A percentile compares a stretch with the other conserved stretches of the same genome.
phyloP scores from a whole-genome alignment of 2,797 vertebrate species.

The Anabacerthia variegaticeps region DNA sequence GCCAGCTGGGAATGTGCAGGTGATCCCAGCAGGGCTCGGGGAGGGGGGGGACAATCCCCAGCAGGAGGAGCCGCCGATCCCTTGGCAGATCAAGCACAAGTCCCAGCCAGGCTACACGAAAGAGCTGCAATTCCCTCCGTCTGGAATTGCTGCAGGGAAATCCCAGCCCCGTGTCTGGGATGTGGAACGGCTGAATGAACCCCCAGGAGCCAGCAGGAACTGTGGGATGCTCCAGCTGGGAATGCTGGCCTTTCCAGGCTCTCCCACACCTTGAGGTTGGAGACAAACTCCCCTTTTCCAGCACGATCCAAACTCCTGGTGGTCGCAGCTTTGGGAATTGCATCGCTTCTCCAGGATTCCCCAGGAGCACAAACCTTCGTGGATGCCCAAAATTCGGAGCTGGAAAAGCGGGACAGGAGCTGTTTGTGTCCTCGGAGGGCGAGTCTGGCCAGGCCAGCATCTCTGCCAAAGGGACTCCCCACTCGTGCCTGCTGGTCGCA shows the following conservation, averaged over 20 bases:
- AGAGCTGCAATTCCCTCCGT: neutral
- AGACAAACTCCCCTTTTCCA: neutral
- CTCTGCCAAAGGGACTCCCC: neutral
- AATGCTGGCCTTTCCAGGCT: neutral
- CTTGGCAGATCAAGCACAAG: neutral
- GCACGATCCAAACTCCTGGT: neutral
- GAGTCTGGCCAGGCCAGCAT: neutral
- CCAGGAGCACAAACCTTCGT: no score
- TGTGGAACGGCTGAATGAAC: neutral
- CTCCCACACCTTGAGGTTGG: neutral
- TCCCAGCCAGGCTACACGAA: neutral
- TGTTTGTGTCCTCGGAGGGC: neutral
- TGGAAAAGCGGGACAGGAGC: accelerated
- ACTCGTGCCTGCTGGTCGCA: neutral
- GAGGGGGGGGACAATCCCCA: neutral
- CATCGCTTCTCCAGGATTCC: neutral
- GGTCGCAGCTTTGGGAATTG: neutral
- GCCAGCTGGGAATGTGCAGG: neutral
- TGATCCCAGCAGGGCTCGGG: accelerated
- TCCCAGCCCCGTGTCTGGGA: neutral
- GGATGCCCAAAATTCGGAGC: neutral
- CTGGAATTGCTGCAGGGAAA: neutral
- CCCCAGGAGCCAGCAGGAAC: neutral
- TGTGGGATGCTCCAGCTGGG: neutral
- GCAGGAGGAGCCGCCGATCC: neutral